Percentiles rank a stretch among this genome's conserved stretches.
phyloP scores from a whole-genome alignment of 2,888 invertebrate genomes.

The Drosophila prolongata region DNA sequence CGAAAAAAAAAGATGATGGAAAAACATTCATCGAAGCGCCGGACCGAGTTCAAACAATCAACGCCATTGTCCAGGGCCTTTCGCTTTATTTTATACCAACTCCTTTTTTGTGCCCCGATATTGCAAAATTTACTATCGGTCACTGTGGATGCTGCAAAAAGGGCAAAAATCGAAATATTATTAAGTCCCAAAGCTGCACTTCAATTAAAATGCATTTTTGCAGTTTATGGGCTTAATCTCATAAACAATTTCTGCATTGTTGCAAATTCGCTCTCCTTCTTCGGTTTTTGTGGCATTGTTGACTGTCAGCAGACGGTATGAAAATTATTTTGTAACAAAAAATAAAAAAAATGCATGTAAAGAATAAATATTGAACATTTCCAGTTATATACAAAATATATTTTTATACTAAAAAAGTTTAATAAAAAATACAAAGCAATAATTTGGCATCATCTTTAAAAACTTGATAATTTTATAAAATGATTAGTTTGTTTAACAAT shows the following conservation, averaged over 20 bases:
- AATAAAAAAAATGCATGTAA: constrained; percentile 1
- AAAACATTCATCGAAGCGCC: constrained; percentile 48
- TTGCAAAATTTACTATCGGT: constrained; percentile 72
- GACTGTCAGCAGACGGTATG: constrained; percentile 56
- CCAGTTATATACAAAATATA: too few relatives aligned
- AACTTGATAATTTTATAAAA: too few relatives aligned
- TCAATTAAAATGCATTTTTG: constrained; percentile 84
- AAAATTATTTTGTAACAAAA: constrained; percentile 17
- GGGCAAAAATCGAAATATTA: constrained; percentile 55
- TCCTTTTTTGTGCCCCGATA: constrained; percentile 63
- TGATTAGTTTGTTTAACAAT: too few relatives aligned
- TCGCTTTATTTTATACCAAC: constrained; percentile 60
- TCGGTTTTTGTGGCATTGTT: constrained; percentile 19
- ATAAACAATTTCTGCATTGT: constrained; percentile 78
- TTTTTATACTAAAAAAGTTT: too few relatives aligned
- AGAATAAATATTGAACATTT: too few relatives aligned
- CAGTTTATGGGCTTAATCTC: constrained; percentile 81
- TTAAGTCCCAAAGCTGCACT: constrained; percentile 83
- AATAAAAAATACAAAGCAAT: too few relatives aligned
- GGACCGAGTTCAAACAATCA: constrained; percentile 75
- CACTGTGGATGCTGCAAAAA: constrained; percentile 37
- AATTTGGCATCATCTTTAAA: too few relatives aligned
- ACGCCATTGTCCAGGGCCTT: constrained; percentile 64
- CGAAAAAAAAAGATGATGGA: constrained; percentile 18
- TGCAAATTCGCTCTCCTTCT: constrained; percentile 49